phyloP scores from a whole-genome alignment of 1,140 invertebrate genomes.

The Thaumetopoea pityocampa region DNA sequence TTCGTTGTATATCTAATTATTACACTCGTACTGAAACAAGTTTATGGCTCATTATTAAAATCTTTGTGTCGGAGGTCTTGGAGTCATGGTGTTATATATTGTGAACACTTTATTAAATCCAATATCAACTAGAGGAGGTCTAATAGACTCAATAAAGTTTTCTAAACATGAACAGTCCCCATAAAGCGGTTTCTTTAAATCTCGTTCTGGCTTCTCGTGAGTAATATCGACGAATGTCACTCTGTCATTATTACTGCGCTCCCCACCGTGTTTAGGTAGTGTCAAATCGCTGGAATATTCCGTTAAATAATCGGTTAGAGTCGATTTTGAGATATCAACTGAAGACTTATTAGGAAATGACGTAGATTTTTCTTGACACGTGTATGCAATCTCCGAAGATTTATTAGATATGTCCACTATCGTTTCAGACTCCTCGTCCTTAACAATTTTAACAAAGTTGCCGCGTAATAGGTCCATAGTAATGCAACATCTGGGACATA shows the following conservation, averaged over 20 bases:
- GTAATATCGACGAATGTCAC: constrained; percentile 22
- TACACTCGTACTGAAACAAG: no score
- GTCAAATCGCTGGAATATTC: constrained; percentile 4
- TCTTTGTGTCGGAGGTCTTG: no score
- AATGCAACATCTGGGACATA: constrained; percentile 46
- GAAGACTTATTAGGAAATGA: constrained; percentile 21
- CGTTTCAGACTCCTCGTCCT: constrained; percentile 48
- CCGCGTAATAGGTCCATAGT: constrained; percentile 30
- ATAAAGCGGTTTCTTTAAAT: background rate
- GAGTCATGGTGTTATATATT: no score
- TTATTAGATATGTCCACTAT: constrained; percentile 33
- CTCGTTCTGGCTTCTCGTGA: background rate
- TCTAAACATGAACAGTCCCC: constrained; percentile 33
- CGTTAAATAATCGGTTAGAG: constrained; percentile 11
- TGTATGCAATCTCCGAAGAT: constrained; percentile 22
- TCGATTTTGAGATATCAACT: constrained; percentile 7
- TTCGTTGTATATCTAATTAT: no score
- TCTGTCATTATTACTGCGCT: constrained; percentile 15
- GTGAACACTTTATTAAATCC: no score
- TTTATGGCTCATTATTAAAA: no score
- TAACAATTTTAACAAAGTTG: constrained; percentile 31
- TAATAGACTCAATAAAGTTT: constrained; percentile 47
- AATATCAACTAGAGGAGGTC: constrained; percentile 27
- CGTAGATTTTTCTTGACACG: constrained; percentile 28
- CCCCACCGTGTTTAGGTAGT: background rate